phyloP scores from a whole-genome alignment of 1,140 invertebrate genomes.

The Polypedilum vanderplanki region DNA sequence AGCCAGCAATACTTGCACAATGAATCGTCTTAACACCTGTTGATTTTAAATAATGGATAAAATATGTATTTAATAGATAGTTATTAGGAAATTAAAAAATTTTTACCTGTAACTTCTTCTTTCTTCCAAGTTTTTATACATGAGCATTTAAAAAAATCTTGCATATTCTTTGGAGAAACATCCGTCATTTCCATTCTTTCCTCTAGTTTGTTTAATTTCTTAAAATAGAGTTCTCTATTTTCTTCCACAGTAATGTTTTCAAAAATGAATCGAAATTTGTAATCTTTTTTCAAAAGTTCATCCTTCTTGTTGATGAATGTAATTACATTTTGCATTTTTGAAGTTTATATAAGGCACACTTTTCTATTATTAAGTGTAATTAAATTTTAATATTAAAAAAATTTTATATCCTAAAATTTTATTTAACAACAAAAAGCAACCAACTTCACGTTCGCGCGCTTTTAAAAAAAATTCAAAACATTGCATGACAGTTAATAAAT shows the following conservation, averaged over 20 bases:
- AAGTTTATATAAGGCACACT: no score
- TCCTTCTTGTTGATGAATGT: no score
- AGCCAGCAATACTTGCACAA: not conserved
- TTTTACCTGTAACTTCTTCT: not conserved
- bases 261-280: not conserved
- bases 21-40: not conserved
- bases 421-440: no score
- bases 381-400: no score
- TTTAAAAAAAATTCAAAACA: no score
- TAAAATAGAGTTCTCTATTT: not conserved
- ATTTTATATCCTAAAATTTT: no score
- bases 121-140: not conserved
- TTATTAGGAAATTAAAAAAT: not conserved
- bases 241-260: not conserved
- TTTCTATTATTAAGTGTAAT: no score
- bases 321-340: no score
- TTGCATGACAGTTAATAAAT: no score
- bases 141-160: not conserved
- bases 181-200: not conserved
- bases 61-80: not conserved
- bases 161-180: not conserved
- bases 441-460: no score
- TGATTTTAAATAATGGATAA: not conserved
- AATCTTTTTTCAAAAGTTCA: not conserved
- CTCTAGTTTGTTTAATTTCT: not conserved